A percentile compares a stretch with the other conserved stretches of the same genome.
These are phyloP conservation scores for Venustoraphidia nigricollis DNA, from an alignment of 2,888 invertebrate species.

Conservation along the genomic window DNA sequence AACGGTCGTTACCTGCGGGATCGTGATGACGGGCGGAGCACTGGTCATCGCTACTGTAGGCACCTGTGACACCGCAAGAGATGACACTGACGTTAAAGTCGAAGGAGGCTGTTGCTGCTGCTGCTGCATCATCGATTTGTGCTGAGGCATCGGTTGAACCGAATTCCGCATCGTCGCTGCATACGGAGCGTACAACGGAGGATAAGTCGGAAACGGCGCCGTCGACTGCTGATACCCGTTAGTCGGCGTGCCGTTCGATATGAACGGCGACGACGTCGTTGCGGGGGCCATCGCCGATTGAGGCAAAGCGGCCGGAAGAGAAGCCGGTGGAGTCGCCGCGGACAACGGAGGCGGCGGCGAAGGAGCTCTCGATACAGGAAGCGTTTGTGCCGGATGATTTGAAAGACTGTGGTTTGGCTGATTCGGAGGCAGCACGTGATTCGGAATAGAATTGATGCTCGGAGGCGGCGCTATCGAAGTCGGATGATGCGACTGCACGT, in stretches of 20 bases:
- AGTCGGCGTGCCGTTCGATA: constrained; percentile 35
- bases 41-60: constrained; percentile 31
- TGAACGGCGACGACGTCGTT: constrained; percentile 29
- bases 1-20: constrained; percentile 27
- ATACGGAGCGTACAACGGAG: constrained; percentile 66
- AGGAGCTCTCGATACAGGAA: constrained; percentile 6
- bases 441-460: not conserved
- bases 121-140: constrained; percentile 13
- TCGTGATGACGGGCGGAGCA: constrained; percentile 20
- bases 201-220: constrained; percentile 31
- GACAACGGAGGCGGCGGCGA: constrained; percentile 8
- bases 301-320: constrained; percentile 30
- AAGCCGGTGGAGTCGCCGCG: constrained; percentile 6
- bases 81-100: constrained; percentile 29
- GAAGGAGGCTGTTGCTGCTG: constrained; percentile 21
- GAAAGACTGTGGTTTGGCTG: constrained; percentile 4
- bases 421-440: not conserved
- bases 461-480: constrained; percentile 2
- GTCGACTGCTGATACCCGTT: constrained; percentile 24
- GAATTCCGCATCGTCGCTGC: constrained; percentile 28
- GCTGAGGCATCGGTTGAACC: not conserved
- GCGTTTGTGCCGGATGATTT: constrained; percentile 3
- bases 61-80: constrained; percentile 35
- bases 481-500: constrained; percentile 1
- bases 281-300: constrained; percentile 36